phyloP scores from a whole-genome alignment of 2,888 invertebrate species.

The Monoplex corrugatus region DNA sequence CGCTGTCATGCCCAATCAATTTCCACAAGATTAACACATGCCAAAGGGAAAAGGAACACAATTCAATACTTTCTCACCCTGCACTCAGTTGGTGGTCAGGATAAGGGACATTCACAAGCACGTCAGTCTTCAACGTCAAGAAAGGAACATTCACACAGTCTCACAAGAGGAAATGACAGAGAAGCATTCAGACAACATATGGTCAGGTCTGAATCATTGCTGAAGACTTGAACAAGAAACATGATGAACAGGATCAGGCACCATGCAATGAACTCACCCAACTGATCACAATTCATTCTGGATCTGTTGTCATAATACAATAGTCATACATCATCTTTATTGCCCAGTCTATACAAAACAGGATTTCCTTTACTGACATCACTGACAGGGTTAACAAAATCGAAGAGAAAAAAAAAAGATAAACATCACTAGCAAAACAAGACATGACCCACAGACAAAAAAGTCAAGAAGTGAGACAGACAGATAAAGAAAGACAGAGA shows the following conservation, averaged over 20 bases:
- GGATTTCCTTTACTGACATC: too few relatives aligned
- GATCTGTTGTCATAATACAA: background rate
- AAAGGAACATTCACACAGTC: background rate
- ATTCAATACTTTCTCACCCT: too few relatives aligned
- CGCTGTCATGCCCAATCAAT: background rate
- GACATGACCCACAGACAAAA: too few relatives aligned
- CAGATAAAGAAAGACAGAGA: background rate
- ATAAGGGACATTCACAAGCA: too few relatives aligned
- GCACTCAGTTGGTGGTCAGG: too few relatives aligned
- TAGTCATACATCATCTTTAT: background rate
- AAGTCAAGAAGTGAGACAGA: background rate
- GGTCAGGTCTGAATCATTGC: background rate
- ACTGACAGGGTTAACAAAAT: too few relatives aligned
- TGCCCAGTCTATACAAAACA: too few relatives aligned
- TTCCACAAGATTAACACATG: constrained; percentile 25
- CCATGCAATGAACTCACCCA: constrained; percentile 19
- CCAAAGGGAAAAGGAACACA: background rate
- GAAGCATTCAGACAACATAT: background rate
- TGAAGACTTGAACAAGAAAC: background rate
- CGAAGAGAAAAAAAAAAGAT: too few relatives aligned
- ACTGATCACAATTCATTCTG: background rate
- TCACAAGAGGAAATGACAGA: background rate
- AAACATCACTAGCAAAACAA: too few relatives aligned
- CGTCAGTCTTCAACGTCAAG: background rate
- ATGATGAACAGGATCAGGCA: too few relatives aligned